Evolutionary conservation across 2,888 invertebrate species (phyloP).

Genomic region (Salpingus planirostris): DNA sequence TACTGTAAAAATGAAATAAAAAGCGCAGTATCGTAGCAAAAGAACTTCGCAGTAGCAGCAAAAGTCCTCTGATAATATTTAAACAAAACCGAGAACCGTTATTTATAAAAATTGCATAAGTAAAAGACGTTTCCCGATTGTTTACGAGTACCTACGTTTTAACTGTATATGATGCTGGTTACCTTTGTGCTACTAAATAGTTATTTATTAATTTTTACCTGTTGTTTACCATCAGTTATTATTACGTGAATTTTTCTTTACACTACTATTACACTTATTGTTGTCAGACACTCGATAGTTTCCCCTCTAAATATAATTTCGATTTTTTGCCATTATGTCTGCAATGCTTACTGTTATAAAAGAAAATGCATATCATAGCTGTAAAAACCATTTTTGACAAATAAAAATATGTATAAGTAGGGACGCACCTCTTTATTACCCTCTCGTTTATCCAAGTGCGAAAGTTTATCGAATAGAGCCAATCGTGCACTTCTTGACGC

Average conservation of each 20-base stretch:
- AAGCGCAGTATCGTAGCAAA: slow-evolving; percentile 1
- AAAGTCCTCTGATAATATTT: no score
- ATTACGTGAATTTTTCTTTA: slow-evolving; percentile 1
- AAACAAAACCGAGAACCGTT: no score
- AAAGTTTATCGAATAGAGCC: no score
- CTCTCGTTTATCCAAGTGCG: no score
- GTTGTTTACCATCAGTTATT: slow-evolving; percentile 5
- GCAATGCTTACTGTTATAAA: slow-evolving; percentile 59
- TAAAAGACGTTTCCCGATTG: slow-evolving; percentile 2
- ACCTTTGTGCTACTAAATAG: slow-evolving; percentile 10
- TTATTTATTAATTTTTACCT: slow-evolving; percentile 11
- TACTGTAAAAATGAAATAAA: no score
- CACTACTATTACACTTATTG: slow-evolving; percentile 1
- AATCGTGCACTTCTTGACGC: no score
- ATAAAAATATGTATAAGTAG: slow-evolving; percentile 51
- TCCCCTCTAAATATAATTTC: slow-evolving; percentile 13
- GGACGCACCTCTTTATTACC: no score
- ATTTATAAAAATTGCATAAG: no score
- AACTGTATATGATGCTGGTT: no score
- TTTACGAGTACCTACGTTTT: slow-evolving; percentile 8
- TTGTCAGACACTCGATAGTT: slow-evolving; percentile 11
- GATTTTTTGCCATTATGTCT: slow-evolving; percentile 37
- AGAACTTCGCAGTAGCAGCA: slow-evolving; percentile 8
- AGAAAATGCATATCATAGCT: slow-evolving; percentile 85
- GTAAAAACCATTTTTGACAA: slow-evolving; percentile 77